Conservation (phyloP, 2,797 vertebrate genomes). For the Microtus californicus region DNA sequence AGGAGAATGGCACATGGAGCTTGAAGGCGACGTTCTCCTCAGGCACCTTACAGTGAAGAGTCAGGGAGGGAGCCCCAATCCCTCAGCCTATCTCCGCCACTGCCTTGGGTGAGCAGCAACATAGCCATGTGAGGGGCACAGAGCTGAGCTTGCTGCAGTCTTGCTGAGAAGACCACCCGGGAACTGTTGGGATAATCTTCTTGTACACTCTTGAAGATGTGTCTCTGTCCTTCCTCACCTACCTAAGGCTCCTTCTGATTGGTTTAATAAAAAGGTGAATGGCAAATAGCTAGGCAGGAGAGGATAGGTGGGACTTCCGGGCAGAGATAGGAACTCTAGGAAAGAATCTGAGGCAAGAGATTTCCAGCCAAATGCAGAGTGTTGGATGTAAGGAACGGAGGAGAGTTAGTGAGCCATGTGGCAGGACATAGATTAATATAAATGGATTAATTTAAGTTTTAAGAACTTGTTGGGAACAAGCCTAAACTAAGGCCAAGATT, state of each 20-base stretch:
- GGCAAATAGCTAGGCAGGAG: background rate
- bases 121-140: no score
- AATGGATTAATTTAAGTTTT: background rate
- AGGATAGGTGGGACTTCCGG: background rate
- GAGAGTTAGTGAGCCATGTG: background rate
- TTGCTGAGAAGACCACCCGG: background rate
- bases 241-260: background rate
- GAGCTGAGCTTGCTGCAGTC: background rate
- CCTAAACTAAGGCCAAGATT: background rate
- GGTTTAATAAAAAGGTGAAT: background rate
- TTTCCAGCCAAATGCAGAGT: background rate
- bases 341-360: background rate
- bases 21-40: background rate
- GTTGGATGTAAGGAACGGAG: background rate
- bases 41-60: background rate
- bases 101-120: background rate
- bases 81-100: background rate
- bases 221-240: background rate
- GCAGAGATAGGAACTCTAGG: background rate
- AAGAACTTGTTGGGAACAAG: background rate
- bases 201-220: background rate
- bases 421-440: background rate
- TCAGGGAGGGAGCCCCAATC: no score
- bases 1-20: background rate
- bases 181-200: background rate